These are phyloP conservation scores for Maccullochella peelii DNA, from an alignment of 2,113 vertebrate species.

Conservation along the genomic window DNA sequence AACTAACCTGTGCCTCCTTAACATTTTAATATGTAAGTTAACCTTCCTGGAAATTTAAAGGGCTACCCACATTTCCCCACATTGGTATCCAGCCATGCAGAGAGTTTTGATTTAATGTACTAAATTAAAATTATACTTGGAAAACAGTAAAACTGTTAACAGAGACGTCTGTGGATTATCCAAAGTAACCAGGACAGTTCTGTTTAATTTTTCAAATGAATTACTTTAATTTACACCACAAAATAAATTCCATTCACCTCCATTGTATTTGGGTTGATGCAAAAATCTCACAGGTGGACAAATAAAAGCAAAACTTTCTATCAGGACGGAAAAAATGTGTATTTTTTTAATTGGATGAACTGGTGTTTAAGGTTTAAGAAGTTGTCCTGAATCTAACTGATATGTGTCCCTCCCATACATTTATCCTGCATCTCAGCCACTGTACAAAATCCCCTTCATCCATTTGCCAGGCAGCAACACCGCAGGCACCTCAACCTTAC, in stretches of 20 bases:
- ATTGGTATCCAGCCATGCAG: background rate
- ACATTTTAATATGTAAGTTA: too few species aligned
- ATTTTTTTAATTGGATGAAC: background rate
- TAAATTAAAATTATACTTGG: background rate
- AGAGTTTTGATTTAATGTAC: background rate
- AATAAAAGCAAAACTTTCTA: background rate
- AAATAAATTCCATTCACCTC: background rate
- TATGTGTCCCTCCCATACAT: background rate
- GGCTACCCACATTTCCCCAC: background rate
- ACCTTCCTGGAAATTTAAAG: background rate
- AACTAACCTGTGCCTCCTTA: too few species aligned
- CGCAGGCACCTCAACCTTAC: constrained; percentile 19
- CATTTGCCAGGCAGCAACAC: constrained; percentile 26
- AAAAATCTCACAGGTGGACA: background rate
- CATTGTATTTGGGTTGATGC: background rate
- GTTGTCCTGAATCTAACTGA: too few species aligned
- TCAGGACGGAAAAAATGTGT: background rate
- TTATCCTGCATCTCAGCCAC: constrained; percentile 6
- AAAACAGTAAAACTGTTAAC: background rate
- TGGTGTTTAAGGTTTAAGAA: background rate
- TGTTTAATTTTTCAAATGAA: background rate
- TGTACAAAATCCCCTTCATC: background rate
- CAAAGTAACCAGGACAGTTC: background rate
- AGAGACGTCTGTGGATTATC: background rate
- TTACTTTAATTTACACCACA: background rate